These are phyloP conservation scores for Otus sunia DNA, from an alignment of 2,113 vertebrate species.

Conservation along the genomic window DNA sequence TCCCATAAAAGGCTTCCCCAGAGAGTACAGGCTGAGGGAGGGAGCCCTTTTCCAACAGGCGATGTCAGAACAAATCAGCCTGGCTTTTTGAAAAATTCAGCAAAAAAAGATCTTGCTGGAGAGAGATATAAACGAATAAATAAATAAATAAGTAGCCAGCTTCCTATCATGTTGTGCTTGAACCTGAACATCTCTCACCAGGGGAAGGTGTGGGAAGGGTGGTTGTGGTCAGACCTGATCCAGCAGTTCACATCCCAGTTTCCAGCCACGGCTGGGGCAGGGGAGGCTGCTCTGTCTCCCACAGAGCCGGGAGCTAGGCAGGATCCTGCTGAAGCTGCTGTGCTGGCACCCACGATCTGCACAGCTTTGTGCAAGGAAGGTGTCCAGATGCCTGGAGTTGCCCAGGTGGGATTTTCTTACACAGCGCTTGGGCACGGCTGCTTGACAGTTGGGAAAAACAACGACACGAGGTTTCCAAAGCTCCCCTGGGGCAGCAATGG, in stretches of 20 bases:
- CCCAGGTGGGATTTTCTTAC: background rate
- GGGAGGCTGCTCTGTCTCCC: background rate
- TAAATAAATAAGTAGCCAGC: background rate
- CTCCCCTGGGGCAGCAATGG: background rate
- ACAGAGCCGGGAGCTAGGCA: background rate
- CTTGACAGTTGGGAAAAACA: rapidly evolving
- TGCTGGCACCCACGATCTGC: background rate
- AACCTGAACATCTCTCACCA: background rate
- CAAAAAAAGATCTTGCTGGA: background rate
- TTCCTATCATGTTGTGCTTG: background rate
- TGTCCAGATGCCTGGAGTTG: background rate
- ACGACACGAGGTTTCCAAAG: background rate
- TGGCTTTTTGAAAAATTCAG: background rate
- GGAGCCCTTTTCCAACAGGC: background rate
- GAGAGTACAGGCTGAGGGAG: background rate
- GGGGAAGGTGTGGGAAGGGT: background rate
- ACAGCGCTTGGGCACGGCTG: rapidly evolving
- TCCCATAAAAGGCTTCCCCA: background rate
- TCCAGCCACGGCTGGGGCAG: background rate
- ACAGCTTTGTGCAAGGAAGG: background rate
- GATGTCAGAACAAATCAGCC: background rate
- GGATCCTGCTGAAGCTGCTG: background rate
- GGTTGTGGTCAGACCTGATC: background rate
- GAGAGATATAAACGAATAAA: background rate
- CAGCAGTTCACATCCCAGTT: background rate